These are phyloP conservation scores for Drosophila bocqueti DNA, from an alignment of 1,140 invertebrate species.

Conservation along the genomic window DNA sequence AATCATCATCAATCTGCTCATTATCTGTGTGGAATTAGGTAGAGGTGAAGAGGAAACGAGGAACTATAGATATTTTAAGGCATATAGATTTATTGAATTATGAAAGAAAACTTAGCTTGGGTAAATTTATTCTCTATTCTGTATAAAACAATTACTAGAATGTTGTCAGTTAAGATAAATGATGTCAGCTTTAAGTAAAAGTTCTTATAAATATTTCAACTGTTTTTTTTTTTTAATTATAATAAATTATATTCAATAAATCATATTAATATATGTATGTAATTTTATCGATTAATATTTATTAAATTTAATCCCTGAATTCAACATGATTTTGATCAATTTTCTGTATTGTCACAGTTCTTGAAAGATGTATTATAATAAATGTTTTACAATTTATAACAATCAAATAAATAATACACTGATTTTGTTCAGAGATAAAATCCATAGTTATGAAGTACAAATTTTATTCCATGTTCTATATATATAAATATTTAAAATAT, in stretches of 20 bases:
- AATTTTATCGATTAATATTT: too few species aligned
- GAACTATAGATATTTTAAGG: background rate
- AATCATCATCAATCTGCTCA: constrained; percentile 7
- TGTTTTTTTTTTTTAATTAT: too few species aligned
- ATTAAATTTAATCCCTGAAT: background rate
- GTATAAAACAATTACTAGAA: too few species aligned
- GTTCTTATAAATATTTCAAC: too few species aligned
- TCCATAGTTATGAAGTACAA: background rate
- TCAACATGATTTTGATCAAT: background rate
- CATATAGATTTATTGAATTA: background rate
- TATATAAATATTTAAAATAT: background rate
- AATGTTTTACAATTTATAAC: background rate
- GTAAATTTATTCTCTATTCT: too few species aligned
- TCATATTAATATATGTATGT: too few species aligned
- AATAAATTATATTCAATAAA: too few species aligned
- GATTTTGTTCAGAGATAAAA: accelerated
- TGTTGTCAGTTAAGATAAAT: too few species aligned
- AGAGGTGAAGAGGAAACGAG: too few species aligned
- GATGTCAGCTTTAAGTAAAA: too few species aligned
- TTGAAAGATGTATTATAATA: background rate
- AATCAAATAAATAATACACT: background rate
- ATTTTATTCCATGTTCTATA: background rate
- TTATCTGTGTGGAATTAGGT: background rate
- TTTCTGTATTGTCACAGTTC: background rate
- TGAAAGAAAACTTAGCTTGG: background rate